Evolutionary conservation across 2,113 vertebrate species (phyloP).

Genomic region (Columba janthina): DNA sequence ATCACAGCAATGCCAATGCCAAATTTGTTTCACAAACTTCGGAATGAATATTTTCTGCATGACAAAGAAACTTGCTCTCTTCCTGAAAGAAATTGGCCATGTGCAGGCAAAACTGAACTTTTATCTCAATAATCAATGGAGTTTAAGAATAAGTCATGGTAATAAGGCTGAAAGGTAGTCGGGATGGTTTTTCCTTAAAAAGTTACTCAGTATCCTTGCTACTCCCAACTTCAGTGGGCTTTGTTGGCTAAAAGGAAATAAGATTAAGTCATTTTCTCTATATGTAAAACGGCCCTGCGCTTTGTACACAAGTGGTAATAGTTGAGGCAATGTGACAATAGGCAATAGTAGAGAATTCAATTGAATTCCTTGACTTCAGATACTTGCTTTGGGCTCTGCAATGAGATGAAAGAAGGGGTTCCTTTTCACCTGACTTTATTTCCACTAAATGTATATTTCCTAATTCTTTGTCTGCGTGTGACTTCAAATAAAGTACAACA

Average conservation of each 20-base stretch:
- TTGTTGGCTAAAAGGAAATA: neutral
- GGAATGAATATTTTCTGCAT: neutral
- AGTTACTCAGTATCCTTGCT: slow-evolving; percentile 40
- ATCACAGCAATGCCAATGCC: slow-evolving; percentile 37
- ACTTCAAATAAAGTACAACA: neutral
- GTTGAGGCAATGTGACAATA: neutral
- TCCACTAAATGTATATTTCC: neutral
- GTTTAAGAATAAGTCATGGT: slow-evolving; percentile 45
- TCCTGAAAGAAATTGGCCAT: neutral
- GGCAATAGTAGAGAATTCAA: neutral
- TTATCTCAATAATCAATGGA: slow-evolving; percentile 51
- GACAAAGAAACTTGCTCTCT: neutral
- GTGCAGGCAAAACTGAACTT: slow-evolving; percentile 35
- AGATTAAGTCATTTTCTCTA: neutral
- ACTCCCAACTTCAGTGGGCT: neutral
- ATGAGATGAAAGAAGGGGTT: neutral
- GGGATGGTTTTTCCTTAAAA: slow-evolving; percentile 63
- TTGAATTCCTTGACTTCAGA: neutral
- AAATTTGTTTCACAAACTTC: neutral
- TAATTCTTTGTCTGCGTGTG: neutral
- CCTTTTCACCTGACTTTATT: neutral
- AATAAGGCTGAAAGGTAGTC: neutral
- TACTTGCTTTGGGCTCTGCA: neutral
- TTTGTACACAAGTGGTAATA: neutral
- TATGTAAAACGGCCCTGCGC: neutral